These are phyloP conservation scores for Lochmaea crataegi DNA, from an alignment of 2,888 invertebrate species.

Conservation along the genomic window DNA sequence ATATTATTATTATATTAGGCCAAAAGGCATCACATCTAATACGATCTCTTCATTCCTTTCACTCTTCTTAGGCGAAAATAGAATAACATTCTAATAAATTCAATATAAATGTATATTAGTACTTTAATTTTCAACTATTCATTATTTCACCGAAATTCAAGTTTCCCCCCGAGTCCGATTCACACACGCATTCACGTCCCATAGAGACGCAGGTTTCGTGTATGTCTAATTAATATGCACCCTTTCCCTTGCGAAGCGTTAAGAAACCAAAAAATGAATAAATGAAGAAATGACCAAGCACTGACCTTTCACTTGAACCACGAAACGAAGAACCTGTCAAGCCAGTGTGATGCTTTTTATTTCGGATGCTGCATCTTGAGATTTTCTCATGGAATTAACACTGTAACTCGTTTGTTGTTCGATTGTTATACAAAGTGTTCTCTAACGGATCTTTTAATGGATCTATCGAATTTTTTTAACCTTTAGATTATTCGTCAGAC, in stretches of 20 bases:
- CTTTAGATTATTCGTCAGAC: no score
- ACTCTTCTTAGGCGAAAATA: no score
- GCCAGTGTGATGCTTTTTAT: slow-evolving; percentile 5
- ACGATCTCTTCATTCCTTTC: no score
- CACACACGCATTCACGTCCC: neutral
- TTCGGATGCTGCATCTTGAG: slow-evolving; percentile 16
- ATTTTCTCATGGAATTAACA: slow-evolving; percentile 3
- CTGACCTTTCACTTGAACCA: slow-evolving; percentile 43
- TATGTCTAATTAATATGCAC: slow-evolving; percentile 43
- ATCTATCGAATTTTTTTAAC: no score
- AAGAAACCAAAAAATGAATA: slow-evolving; percentile 8
- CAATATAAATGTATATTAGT: neutral
- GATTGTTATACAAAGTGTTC: neutral
- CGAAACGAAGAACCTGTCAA: slow-evolving; percentile 10
- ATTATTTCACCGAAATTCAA: neutral
- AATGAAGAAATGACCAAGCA: slow-evolving; percentile 31
- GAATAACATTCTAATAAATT: neutral
- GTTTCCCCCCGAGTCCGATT: neutral
- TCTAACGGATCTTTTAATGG: no score
- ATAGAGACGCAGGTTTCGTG: neutral
- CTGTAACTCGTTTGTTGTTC: neutral
- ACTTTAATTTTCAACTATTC: neutral
- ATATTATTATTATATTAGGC: no score
- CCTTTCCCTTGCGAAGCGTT: slow-evolving; percentile 29
- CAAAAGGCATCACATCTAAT: no score